Base-by-base conservation (phyloP, 2,888 invertebrate species). In the Ferrisia virgata region DNA sequence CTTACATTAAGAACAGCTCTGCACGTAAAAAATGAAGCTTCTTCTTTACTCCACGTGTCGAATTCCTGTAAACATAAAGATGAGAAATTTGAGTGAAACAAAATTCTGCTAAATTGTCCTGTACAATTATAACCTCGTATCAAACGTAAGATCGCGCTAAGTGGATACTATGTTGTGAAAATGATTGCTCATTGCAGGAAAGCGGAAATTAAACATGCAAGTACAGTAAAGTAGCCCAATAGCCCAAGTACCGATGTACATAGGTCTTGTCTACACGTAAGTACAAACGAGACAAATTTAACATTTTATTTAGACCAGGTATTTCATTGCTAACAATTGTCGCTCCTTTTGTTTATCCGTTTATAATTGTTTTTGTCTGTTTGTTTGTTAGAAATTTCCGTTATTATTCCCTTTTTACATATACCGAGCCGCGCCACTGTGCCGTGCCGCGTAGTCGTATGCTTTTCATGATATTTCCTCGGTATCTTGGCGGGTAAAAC, bases 31-130 rank as follows among this genome's bases (percentile, higher is more conserved):
- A 94, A 94, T 85, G 92, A 92, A 89, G 94, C 92, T 90, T 94
- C 94, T 78, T 93, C 93, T 90, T 93, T 94, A 88, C 93, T 94
- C 88, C 93, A 91, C 79, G 92, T 91, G 89, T 94, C 94, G 88
- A 94, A 94, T 91, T 93, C 92, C 94, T 94, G 91, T 81, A 90
- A 87, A 87, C 69, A 85, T 64, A 86, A 31, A 64, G 33, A 43
- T 39, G 76, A 72, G 25, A 53, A 58, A 15, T 22, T 40, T 4
- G 28, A 58, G 1, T 11, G 28, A 39, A 58, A 80, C n/a, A 80
- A 58, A 18, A n/a, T n/a, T n/a, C n/a, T n/a, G n/a, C n/a, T n/a
- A n/a, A n/a, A n/a, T n/a, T n/a, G n/a, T n/a, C n/a, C n/a, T 58
- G 5, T 36, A 13, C 82, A 58, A 33, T 33, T 39, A n/a, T n/a